Conservation (phyloP, 2,113 vertebrate species). For the Chaetops frenatus region DNA sequence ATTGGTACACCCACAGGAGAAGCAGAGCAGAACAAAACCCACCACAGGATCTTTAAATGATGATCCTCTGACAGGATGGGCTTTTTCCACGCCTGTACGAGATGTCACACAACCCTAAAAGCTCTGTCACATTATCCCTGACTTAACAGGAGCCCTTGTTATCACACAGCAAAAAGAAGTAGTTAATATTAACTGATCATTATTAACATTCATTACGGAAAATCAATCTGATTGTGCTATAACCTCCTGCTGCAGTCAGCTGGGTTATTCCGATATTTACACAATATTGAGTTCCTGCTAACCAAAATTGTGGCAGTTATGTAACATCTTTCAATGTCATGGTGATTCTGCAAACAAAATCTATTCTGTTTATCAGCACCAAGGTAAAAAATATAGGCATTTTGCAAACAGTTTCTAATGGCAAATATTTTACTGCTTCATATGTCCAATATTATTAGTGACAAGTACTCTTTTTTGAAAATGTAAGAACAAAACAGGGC, state of each 20-base stretch:
- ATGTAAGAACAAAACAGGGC: not conserved
- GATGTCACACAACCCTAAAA: not conserved
- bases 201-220: constrained; percentile 24
- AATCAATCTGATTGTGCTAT: not conserved
- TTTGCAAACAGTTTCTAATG: not conserved
- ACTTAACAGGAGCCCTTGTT: constrained; percentile 24
- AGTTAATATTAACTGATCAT: constrained; percentile 48
- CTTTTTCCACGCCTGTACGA: not conserved
- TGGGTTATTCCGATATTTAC: constrained; percentile 34
- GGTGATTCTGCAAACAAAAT: constrained; percentile 19
- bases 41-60: not conserved
- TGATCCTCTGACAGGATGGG: not conserved
- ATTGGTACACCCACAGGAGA: not conserved
- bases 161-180: constrained; percentile 19
- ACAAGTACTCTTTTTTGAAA: not conserved
- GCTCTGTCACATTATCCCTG: not conserved
- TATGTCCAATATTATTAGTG: not conserved
- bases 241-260: not conserved
- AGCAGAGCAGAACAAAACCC: not conserved
- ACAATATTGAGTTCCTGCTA: constrained; percentile 5
- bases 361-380: not conserved
- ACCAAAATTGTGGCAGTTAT: not conserved
- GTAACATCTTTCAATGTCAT: constrained; percentile 35
- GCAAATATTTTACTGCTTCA: not conserved
- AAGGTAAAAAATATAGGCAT: not conserved